Evolutionary conservation across 2,113 vertebrate genomes (phyloP).

Genomic region (Bujurquina vittata): DNA sequence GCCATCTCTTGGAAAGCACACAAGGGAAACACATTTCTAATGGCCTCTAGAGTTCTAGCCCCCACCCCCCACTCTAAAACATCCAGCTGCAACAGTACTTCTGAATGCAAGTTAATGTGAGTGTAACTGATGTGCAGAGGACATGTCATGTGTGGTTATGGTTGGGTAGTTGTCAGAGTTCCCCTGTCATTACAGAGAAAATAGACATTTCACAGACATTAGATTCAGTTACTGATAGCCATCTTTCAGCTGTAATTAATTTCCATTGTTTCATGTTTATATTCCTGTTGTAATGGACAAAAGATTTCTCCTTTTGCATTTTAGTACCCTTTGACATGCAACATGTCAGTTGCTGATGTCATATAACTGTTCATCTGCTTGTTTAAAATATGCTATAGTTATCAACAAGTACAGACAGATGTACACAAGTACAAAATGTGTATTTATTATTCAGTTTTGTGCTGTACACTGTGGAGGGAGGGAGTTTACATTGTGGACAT

Average conservation of each 20-base stretch:
- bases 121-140: neutral
- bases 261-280: neutral
- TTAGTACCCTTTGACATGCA: too few species aligned
- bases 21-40: neutral
- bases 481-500: too few species aligned
- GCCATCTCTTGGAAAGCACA: neutral
- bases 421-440: too few species aligned
- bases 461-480: too few species aligned
- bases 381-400: too few species aligned
- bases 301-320: neutral
- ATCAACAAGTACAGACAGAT: too few species aligned
- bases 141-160: neutral
- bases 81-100: neutral
- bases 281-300: too few species aligned
- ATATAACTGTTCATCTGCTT: too few species aligned
- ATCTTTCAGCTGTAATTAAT: neutral
- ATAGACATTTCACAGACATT: neutral
- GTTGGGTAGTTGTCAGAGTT: constrained; percentile 18
- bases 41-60: neutral
- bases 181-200: constrained; percentile 50
- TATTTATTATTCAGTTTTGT: too few species aligned
- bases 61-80: neutral
- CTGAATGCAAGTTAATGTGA: neutral
- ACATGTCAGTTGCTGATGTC: too few species aligned
- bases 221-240: neutral